phyloP scores from a whole-genome alignment of 1,140 invertebrate species.

The Drosophila triauraria region DNA sequence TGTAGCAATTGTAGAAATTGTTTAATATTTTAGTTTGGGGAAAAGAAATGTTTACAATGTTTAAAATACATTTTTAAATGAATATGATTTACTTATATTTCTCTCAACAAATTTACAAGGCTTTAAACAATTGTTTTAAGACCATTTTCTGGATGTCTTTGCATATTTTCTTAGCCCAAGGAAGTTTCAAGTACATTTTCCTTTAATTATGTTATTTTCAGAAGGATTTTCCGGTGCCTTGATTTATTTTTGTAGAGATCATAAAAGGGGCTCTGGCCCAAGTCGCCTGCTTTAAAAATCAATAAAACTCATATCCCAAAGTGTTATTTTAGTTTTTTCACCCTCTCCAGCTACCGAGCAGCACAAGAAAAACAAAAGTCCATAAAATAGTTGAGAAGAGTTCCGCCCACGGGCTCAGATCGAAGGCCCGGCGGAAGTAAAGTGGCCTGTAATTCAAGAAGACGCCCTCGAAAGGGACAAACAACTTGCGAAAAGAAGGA shows the following conservation, averaged over 20 bases:
- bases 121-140: not conserved
- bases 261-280: slow-evolving; percentile 39
- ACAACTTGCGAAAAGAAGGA: slow-evolving; percentile 67
- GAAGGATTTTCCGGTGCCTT: slow-evolving; percentile 30
- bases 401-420: slow-evolving; percentile 50
- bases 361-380: slow-evolving; percentile 45
- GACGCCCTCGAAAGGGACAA: slow-evolving; percentile 39
- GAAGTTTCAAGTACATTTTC: not conserved
- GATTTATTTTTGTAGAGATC: slow-evolving; percentile 55
- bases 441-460: slow-evolving; percentile 57
- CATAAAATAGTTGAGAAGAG: slow-evolving; percentile 64
- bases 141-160: not conserved
- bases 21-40: no score
- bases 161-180: not conserved
- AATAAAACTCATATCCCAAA: slow-evolving; percentile 59
- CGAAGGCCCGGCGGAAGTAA: slow-evolving; percentile 44
- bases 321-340: slow-evolving; percentile 70
- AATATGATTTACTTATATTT: not conserved
- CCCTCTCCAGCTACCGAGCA: slow-evolving; percentile 6
- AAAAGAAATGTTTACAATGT: not conserved
- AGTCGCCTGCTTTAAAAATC: slow-evolving; percentile 59
- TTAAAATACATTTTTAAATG: not conserved
- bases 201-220: slow-evolving; percentile 6
- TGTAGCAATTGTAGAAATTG: no score
- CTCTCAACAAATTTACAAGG: not conserved